Evolutionary conservation across 2,113 vertebrate genomes (phyloP), one percentile per base, ranked within the genome.

Genomic region (Gobiocypris rarus): DNA sequence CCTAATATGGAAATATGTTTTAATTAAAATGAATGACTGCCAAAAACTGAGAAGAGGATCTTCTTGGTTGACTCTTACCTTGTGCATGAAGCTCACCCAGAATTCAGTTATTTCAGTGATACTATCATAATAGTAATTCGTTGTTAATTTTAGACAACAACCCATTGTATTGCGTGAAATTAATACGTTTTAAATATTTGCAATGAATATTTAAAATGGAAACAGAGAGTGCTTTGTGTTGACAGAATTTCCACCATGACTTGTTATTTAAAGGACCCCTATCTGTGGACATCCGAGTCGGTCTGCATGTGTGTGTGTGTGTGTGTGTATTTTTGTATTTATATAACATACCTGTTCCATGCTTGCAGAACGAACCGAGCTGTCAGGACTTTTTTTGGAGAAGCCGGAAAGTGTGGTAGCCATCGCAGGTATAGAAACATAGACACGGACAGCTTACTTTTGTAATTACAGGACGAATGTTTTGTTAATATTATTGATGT

Each of bases 301-400:
- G n/a, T 31, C 31, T 31, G 31, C 31, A 31, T 34, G n/a, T 85
- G n/a, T 61, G 58, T 41, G 13, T 41, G 13, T 83, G 52, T 73
- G 75, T 70, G 26, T n/a, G 41, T 48, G 9, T 69, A 13, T 75
- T 9, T 45, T 22, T 75, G 45, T 41, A 9, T 74, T 11, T 14
- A 4, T 67, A 24, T 38, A 11, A 63, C 24, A 24, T 52, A 2
- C 56, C 14, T 71, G 7, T 77, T 45, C 22, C 50, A 52, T 84
- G 31, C n/a, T 75, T 83, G 45, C 52, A 81, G 81, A 45, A 11
- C 78, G 22, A 4, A 59, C 52, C 2, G 81, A 83, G 45, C 63
- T 88, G 61, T 86, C 83, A 31, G 84, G 87, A 7, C 77, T 88
- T 19, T 88, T 88, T 67, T 9, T 88, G 15, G 52, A 88, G 56